Evolutionary conservation across 2,113 vertebrate species (phyloP).

Genomic region (Caloenas nicobarica): DNA sequence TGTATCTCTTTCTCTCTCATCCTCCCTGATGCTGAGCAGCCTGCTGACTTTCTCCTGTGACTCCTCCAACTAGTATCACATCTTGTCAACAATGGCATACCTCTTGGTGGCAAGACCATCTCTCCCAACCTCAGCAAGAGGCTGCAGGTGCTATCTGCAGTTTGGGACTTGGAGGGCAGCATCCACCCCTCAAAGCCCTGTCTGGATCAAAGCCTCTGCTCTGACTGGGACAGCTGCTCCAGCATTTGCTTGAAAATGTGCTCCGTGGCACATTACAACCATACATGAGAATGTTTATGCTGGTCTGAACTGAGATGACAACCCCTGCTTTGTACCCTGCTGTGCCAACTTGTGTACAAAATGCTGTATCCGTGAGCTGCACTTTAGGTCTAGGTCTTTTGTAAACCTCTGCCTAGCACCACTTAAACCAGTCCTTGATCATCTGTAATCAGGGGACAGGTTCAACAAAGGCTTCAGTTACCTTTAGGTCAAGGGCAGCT

Average conservation of each 20-base stretch:
- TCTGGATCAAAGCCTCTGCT: background rate
- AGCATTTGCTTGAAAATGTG: background rate
- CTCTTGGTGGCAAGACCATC: background rate
- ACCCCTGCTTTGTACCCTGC: background rate
- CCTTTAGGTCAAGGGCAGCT: background rate
- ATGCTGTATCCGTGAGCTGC: background rate
- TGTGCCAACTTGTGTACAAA: background rate
- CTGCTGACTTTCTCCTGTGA: background rate
- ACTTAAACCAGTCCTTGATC: background rate
- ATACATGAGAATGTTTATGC: background rate
- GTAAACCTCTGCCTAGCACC: background rate
- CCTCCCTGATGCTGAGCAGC: background rate
- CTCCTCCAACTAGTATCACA: background rate
- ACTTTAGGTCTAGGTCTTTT: background rate
- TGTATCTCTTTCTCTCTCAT: background rate
- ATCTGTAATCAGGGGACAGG: background rate
- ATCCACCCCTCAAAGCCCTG: background rate
- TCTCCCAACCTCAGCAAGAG: background rate
- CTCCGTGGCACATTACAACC: background rate
- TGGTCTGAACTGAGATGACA: background rate
- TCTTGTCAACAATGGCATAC: background rate
- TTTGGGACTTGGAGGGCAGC: background rate
- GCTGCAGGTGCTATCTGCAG: background rate
- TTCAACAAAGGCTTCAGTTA: background rate
- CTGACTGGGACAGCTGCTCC: background rate